phyloP scores from a whole-genome alignment of 2,888 invertebrate species.

The Penaeus monodon region DNA sequence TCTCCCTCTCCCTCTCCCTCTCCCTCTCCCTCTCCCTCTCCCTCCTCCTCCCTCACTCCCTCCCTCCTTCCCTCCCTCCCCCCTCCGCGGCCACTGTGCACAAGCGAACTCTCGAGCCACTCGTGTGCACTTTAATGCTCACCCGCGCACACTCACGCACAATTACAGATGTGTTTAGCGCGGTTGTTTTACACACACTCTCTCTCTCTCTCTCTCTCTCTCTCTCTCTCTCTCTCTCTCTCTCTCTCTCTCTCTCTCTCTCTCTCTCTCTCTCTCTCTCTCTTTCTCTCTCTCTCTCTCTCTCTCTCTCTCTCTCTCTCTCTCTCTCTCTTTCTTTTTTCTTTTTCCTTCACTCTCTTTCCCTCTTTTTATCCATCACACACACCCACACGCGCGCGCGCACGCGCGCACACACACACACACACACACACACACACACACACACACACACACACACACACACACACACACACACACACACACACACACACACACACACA shows the following conservation, averaged over 20 bases:
- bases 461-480: no score
- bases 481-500: not conserved
- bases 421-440: not conserved
- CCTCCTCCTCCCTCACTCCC: not conserved
- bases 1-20: not conserved
- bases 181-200: not conserved
- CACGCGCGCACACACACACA: no score
- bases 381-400: no score
- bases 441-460: no score
- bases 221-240: slow-evolving; percentile 1
- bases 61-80: not conserved
- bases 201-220: slow-evolving; percentile 18
- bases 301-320: not conserved
- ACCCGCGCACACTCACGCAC: not conserved
- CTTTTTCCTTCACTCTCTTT: not conserved
- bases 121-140: not conserved
- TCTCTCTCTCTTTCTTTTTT: not conserved
- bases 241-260: not conserved
- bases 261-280: not conserved
- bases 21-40: not conserved
- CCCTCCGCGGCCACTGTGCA: not conserved
- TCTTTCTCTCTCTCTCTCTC: no score
- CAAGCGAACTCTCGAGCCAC: not conserved
- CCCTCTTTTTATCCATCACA: not conserved
- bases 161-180: not conserved